Evolutionary conservation across 2,113 vertebrate genomes (phyloP), one percentile per base, ranked within the genome.

Genomic region (Psittacus erithacus): DNA sequence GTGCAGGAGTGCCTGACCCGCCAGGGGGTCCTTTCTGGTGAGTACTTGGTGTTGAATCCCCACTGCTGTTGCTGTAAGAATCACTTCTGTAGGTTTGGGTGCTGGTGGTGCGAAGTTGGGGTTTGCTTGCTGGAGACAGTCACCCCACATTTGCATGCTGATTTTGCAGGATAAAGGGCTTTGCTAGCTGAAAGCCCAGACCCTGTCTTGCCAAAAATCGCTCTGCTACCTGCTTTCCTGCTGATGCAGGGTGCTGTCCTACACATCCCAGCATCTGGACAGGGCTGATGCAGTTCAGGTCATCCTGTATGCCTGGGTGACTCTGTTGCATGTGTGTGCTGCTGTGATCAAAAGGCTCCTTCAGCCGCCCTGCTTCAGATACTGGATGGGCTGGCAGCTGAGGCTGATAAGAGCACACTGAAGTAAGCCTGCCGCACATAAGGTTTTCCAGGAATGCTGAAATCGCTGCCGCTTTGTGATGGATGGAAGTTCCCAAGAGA

Each of bases 41-140:
- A 52, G 52, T 55, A 20, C 27, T 23, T 41, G 49, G 15, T 86
- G 38, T 10, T 50, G 35, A 77, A 71, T 67, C 43, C 11, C 63
- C 13, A 4, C 46, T 39, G 39, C 43, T 5, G 0, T 25, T 62
- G 59, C 38, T 55, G 39, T 11, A 31, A 75, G 27, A 77, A 47
- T 63, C 1, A 0, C 22, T 88, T 77, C 70, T 7, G 9, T 13
- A 50, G 17, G 14, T n/a, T 79, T 63, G 16, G 52, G 39, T 5
- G 1, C 75, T 77, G 62, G 2, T 2, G 3, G 29, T 2, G 0
- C 10, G 22, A 46, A 68, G 33, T 11, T 0, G 0, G 17, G 43
- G 8, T 88, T 69, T 28, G 7, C 46, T 91, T 1, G 0, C 60
- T 64, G 44, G 47, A 79, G 57, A 63, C 33, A 1, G 39, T 33